Conservation (phyloP, 2,797 vertebrate genomes). For the Sebastiscus tertius region DNA sequence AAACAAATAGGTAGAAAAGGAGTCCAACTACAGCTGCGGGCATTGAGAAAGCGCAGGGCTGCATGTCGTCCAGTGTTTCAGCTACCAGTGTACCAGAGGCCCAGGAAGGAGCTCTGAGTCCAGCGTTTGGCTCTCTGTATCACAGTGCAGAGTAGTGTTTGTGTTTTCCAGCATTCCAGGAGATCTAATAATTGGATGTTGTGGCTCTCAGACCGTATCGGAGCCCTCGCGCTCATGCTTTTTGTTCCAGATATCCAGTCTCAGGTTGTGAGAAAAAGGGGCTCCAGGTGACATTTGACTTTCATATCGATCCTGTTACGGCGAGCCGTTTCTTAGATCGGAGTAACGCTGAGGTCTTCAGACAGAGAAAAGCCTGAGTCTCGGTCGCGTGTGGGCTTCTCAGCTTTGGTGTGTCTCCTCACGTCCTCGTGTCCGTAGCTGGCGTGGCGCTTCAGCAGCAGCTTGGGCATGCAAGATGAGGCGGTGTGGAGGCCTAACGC, state of each 20-base stretch:
- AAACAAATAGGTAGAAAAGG: conserved; percentile 6
- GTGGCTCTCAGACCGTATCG: background rate
- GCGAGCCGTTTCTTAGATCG: conserved; percentile 65
- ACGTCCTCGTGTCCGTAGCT: conserved; percentile 87
- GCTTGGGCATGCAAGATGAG: conserved; percentile 73
- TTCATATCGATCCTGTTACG: background rate
- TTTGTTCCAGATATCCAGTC: conserved; percentile 12
- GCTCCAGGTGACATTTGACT: background rate
- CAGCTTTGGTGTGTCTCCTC: conserved; percentile 83
- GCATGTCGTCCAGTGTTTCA: conserved; percentile 24
- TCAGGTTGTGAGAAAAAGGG: conserved; percentile 2
- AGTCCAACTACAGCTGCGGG: conserved; percentile 29
- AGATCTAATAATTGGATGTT: conserved; percentile 27
- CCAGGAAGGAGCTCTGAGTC: conserved; percentile 7
- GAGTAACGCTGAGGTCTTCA: conserved; percentile 90
- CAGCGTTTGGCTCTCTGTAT: conserved; percentile 34
- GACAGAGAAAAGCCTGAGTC: conserved; percentile 94
- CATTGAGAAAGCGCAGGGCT: background rate
- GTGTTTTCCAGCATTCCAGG: conserved; percentile 69
- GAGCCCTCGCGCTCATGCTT: conserved; percentile 8
- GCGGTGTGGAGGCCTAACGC: conserved; percentile 57
- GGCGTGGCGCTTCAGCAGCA: conserved; percentile 85
- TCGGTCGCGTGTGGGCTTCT: conserved; percentile 86
- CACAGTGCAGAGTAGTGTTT: conserved; percentile 51
- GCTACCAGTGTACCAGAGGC: conserved; percentile 45